A percentile compares a stretch with the other conserved stretches of the same genome.
Conservation (phyloP, 2,888 invertebrate species). For the Acanthococcus lagerstroemiae region DNA sequence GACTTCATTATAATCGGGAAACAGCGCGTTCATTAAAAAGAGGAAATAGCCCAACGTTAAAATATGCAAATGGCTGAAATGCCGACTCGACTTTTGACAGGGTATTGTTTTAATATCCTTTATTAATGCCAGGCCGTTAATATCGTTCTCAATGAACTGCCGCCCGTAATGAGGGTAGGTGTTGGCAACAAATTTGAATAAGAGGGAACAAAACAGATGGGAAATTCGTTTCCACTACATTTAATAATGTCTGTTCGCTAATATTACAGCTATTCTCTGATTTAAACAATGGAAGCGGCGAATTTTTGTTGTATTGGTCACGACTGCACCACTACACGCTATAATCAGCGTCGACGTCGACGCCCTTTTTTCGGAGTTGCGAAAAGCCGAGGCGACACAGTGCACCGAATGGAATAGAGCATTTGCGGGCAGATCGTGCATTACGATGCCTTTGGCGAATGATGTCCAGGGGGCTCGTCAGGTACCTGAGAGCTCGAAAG, state of each 20-base stretch:
- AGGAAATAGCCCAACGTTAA: slow-evolving; percentile 29
- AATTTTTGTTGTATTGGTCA: too few relatives aligned
- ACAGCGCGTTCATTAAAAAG: slow-evolving; percentile 27
- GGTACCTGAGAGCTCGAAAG: too few relatives aligned
- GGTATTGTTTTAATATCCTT: slow-evolving; percentile 29
- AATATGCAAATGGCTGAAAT: slow-evolving; percentile 28
- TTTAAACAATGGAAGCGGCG: background rate
- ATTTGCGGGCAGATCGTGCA: too few relatives aligned
- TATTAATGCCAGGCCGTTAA: slow-evolving; percentile 22
- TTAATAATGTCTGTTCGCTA: slow-evolving; percentile 18
- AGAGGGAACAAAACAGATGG: slow-evolving; percentile 10
- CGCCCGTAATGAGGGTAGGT: slow-evolving; percentile 22
- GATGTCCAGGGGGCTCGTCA: too few relatives aligned
- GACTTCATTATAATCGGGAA: slow-evolving; percentile 27
- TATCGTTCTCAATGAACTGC: slow-evolving; percentile 18
- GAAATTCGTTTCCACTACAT: slow-evolving; percentile 23
- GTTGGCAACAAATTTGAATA: slow-evolving; percentile 16
- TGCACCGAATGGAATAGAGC: too few relatives aligned
- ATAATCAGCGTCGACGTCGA: too few relatives aligned
- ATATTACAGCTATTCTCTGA: background rate
- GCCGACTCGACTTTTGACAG: slow-evolving; percentile 28
- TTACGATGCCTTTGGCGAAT: too few relatives aligned
- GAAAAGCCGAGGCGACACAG: too few relatives aligned
- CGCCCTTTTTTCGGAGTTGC: too few relatives aligned
- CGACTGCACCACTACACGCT: too few relatives aligned